These are phyloP conservation scores for Acronicta alni DNA, from an alignment of 2,888 invertebrate species.

Conservation along the genomic window DNA sequence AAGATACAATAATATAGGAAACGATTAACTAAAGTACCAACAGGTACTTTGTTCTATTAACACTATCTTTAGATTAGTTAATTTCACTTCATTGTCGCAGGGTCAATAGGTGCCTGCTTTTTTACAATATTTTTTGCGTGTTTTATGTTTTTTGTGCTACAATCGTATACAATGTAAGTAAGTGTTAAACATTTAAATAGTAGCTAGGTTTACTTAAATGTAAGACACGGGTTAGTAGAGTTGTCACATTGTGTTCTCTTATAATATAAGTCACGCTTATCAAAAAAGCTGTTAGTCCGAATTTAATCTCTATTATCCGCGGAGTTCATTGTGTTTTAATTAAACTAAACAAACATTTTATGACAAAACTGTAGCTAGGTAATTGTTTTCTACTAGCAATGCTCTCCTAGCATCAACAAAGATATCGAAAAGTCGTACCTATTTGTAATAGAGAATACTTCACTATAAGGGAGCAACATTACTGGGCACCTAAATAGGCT, in stretches of 20 bases:
- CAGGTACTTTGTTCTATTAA: constrained; percentile 12
- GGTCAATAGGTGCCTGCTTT: constrained; percentile 32
- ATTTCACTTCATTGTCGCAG: constrained; percentile 38
- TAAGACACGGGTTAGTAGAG: constrained; percentile 7
- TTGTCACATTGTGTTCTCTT: constrained; percentile 1
- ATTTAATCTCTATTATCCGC: not conserved
- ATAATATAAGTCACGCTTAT: constrained; percentile 13
- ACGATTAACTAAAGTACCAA: constrained; percentile 4
- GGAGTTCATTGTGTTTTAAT: not conserved
- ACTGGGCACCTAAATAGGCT: constrained; percentile 29
- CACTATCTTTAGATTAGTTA: constrained; percentile 17
- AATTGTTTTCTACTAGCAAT: not conserved
- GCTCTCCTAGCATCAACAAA: not conserved
- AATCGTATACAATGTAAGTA: constrained; percentile 24
- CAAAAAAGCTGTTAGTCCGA: constrained; percentile 14
- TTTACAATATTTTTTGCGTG: constrained; percentile 16
- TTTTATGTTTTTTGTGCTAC: constrained; percentile 25
- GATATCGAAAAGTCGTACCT: not conserved
- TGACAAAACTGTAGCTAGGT: too few relatives aligned
- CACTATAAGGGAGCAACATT: constrained; percentile 7
- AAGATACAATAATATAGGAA: constrained; percentile 15
- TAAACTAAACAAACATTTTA: not conserved
- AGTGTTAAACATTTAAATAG: constrained; percentile 1
- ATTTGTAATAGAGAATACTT: not conserved
- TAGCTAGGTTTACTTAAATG: constrained; percentile 14